phyloP scores from a whole-genome alignment of 2,113 vertebrate genomes.

The Pelecanoides urinatrix region DNA sequence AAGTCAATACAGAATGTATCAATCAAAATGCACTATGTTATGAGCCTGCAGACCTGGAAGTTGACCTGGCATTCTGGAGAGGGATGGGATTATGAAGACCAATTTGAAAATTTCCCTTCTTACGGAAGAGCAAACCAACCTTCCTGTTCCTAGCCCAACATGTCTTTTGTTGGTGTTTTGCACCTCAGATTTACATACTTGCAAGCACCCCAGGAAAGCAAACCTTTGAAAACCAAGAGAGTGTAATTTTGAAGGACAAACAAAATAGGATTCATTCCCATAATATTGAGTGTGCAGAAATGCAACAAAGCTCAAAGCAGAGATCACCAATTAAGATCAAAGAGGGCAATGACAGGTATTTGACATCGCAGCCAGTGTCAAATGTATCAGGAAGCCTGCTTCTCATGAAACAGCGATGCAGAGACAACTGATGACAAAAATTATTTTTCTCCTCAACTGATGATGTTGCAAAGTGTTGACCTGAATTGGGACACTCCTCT shows the following conservation, averaged over 20 bases:
- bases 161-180: neutral
- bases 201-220: neutral
- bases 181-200: neutral
- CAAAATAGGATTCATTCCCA: neutral
- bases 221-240: neutral
- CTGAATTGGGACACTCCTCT: constrained; percentile 73
- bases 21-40: neutral
- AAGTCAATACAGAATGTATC: neutral
- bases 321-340: constrained; percentile 10
- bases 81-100: neutral
- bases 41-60: neutral
- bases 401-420: constrained; percentile 31
- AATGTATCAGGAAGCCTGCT: constrained; percentile 16
- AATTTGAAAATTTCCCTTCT: neutral
- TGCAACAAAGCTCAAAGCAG: neutral
- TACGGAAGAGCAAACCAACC: neutral
- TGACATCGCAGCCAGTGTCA: constrained; percentile 29
- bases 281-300: neutral
- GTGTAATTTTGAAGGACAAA: neutral
- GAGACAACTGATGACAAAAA: constrained; percentile 60
- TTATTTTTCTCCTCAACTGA: constrained; percentile 71
- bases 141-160: neutral
- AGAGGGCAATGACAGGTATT: neutral
- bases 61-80: neutral
- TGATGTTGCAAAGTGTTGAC: constrained; percentile 72